Evolutionary conservation across 2,113 vertebrate species (phyloP), one percentile per base, ranked within the genome.

Genomic region (Actenoides hombroni): DNA sequence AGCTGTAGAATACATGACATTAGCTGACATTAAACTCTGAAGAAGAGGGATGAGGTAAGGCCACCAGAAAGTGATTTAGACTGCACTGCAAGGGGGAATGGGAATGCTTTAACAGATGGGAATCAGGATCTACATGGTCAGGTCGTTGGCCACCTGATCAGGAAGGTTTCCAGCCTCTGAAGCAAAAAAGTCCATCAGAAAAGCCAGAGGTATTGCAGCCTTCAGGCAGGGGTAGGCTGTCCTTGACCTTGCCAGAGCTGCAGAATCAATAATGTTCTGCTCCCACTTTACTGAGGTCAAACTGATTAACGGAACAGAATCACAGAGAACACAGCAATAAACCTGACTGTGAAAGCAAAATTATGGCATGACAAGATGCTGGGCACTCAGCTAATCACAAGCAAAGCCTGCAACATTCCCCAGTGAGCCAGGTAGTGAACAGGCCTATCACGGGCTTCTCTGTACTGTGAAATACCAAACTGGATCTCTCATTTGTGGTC

Each of bases 121-220:
- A 26, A 79, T 35, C 40, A 53, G 20, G 71, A 79, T 44, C 61
- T 68, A 51, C 20, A 16, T 7, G 16, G 28, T 54, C 46, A 70
- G 40, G 18, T 31, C 1, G 0, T 0, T 61, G 49, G 33, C n/a
- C 37, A 60, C 23, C 60, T 70, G 12, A 69, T 53, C 40, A 88
- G n/a, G 61, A 75, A 39, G n/a, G 18, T 23, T 71, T 74, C 29
- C 16, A 79, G 20, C 8, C 49, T 44, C 57, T 49, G 20, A 79
- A 14, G 44, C 31, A 75, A 88, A 48, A 48, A 40, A 21, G 51
- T 67, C 26, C 56, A 79, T 9, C 40, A 88, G 21, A 18, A 88
- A 24, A 83, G 44, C 51, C 9, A 51, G 19, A 63, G 17, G 42
- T 26, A 17, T 2, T 20, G 7, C 7, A 86, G 75, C 18, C 42